These are phyloP conservation scores for Eublepharis macularius DNA, from an alignment of 2,113 vertebrate species.

Conservation along the genomic window DNA sequence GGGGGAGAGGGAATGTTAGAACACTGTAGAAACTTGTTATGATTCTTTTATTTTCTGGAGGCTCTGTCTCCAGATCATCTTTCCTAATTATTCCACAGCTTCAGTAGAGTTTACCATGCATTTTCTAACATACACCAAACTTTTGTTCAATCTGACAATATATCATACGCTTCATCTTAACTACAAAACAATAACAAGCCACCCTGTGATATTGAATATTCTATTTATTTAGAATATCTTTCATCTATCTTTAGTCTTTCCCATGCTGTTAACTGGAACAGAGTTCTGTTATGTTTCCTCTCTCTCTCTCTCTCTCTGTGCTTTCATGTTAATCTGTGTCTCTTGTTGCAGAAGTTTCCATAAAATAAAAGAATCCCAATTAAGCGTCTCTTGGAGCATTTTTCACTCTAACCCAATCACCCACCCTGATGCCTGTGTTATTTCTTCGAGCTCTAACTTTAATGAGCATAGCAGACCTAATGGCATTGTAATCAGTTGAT, in stretches of 20 bases:
- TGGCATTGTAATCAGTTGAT: constrained; percentile 3
- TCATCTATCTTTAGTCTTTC: not conserved
- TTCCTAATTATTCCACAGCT: not conserved
- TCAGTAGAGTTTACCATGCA: not conserved
- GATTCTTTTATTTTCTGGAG: not conserved
- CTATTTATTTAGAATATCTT: not conserved
- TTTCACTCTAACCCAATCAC: constrained; percentile 5
- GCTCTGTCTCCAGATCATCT: not conserved
- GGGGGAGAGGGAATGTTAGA: not conserved
- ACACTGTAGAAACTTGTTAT: not conserved
- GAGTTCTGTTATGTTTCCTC: not conserved
- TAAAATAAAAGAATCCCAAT: constrained; percentile 15
- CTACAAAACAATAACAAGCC: not conserved
- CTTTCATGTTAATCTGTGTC: not conserved
- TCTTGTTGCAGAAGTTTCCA: not conserved
- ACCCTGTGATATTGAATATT: not conserved
- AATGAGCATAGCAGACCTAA: constrained; percentile 2
- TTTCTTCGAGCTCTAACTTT: constrained; percentile 1
- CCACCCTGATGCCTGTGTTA: not conserved
- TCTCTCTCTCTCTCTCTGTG: not conserved
- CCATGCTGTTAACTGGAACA: not conserved
- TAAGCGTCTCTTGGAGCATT: constrained; percentile 3
- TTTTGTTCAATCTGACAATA: not conserved
- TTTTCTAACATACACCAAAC: not conserved
- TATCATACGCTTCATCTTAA: not conserved